These are phyloP conservation scores for Formica selysi DNA, from an alignment of 1,140 invertebrate species.

Conservation along the genomic window DNA sequence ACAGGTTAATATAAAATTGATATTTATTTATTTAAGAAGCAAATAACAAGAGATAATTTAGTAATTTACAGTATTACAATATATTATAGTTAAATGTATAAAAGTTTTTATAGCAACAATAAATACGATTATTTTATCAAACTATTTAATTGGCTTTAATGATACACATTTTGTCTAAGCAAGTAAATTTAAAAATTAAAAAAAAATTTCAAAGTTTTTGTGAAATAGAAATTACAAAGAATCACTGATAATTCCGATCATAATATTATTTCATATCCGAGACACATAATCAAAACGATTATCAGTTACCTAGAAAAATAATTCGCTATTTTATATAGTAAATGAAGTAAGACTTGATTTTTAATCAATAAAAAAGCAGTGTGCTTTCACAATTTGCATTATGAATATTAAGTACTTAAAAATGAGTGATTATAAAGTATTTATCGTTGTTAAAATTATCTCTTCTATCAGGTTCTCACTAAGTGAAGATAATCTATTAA, in stretches of 20 bases:
- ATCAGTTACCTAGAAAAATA: too few relatives aligned
- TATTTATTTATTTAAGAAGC: neutral
- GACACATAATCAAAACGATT: too few relatives aligned
- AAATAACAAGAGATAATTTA: neutral
- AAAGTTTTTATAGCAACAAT: too few relatives aligned
- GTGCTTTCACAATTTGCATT: neutral
- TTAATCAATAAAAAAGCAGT: neutral
- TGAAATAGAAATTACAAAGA: too few relatives aligned
- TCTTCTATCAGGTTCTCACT: neutral
- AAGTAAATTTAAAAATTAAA: too few relatives aligned
- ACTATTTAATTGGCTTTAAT: too few relatives aligned
- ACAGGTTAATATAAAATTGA: neutral
- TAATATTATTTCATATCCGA: too few relatives aligned
- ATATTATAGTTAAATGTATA: neutral
- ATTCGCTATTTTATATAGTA: too few relatives aligned
- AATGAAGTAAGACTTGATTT: neutral
- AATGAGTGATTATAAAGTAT: neutral
- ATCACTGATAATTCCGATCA: too few relatives aligned
- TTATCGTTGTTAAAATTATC: conserved; percentile 26
- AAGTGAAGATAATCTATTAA: neutral
- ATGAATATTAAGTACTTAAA: conserved; percentile 7
- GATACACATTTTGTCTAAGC: too few relatives aligned
- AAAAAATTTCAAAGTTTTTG: too few relatives aligned
- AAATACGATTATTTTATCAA: too few relatives aligned
- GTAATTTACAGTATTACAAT: neutral